These are phyloP conservation scores for Gandaritis pyraliata DNA, from an alignment of 2,888 invertebrate species.

Conservation along the genomic window DNA sequence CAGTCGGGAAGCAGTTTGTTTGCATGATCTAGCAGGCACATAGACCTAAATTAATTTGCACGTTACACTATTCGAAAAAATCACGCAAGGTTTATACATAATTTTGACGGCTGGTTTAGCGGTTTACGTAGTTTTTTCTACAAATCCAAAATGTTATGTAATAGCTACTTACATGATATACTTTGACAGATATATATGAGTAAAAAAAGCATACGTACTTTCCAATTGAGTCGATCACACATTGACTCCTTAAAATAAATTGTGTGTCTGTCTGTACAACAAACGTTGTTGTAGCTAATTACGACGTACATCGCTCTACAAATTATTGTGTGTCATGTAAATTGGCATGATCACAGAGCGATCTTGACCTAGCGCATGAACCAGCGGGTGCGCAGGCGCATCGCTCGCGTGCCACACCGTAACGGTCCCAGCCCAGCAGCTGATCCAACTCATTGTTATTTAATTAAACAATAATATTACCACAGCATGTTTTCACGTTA, in stretches of 20 bases:
- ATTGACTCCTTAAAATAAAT: too few relatives aligned
- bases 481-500: constrained; percentile 27
- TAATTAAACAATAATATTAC: constrained; percentile 67
- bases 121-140: too few relatives aligned
- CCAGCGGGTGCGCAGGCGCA: constrained; percentile 42
- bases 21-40: neutral
- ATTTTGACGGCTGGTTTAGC: too few relatives aligned
- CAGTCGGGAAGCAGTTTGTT: neutral
- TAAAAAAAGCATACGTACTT: too few relatives aligned
- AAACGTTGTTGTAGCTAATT: constrained; percentile 64
- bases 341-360: constrained; percentile 56
- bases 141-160: too few relatives aligned
- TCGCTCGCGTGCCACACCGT: constrained; percentile 66
- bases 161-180: too few relatives aligned
- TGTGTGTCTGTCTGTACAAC: neutral
- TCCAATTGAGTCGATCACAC: too few relatives aligned
- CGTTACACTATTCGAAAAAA: neutral
- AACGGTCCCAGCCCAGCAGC: constrained; percentile 74
- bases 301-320: constrained; percentile 66
- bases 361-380: constrained; percentile 56
- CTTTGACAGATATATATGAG: too few relatives aligned
- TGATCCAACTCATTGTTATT: constrained; percentile 69
- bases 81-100: neutral
- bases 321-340: constrained; percentile 61
- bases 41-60: too few relatives aligned